These are phyloP conservation scores for Brienomyrus longianalis DNA, from an alignment of 2,113 vertebrate species.

Conservation along the genomic window DNA sequence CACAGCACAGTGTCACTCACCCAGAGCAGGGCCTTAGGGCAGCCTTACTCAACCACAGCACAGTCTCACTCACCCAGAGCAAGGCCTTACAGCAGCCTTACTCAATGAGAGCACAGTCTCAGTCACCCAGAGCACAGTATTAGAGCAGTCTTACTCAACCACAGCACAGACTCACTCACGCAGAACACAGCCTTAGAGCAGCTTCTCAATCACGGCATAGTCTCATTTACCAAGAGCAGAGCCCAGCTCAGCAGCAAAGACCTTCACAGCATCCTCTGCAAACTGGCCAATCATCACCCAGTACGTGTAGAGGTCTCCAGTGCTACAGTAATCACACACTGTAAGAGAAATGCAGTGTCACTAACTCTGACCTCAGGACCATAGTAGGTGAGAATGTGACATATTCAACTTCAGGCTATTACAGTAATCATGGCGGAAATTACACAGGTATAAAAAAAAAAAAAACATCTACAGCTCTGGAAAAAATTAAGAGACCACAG, in stretches of 20 bases:
- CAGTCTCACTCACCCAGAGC: conserved; percentile 50
- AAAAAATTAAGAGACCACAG: background rate
- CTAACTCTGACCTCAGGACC: background rate
- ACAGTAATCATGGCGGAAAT: background rate
- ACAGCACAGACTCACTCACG: background rate
- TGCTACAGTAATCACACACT: conserved; percentile 92
- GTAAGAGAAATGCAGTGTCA: conserved; percentile 31
- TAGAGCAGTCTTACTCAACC: background rate
- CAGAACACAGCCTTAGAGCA: background rate
- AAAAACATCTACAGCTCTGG: background rate
- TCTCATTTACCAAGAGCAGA: conserved; percentile 78
- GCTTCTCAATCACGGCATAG: background rate
- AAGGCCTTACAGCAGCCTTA: conserved; percentile 68
- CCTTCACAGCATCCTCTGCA: conserved; percentile 67
- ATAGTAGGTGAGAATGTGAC: background rate
- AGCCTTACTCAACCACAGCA: background rate
- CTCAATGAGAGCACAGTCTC: background rate
- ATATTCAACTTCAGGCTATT: background rate
- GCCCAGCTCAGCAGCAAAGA: conserved; percentile 85
- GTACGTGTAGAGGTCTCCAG: conserved; percentile 80
- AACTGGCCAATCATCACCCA: conserved; percentile 77
- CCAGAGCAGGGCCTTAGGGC: background rate
- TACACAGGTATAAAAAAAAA: background rate
- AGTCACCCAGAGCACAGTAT: background rate
- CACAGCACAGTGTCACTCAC: background rate